These are phyloP conservation scores for Lagodon rhomboides DNA, from an alignment of 2,797 vertebrate species.

Conservation along the genomic window DNA sequence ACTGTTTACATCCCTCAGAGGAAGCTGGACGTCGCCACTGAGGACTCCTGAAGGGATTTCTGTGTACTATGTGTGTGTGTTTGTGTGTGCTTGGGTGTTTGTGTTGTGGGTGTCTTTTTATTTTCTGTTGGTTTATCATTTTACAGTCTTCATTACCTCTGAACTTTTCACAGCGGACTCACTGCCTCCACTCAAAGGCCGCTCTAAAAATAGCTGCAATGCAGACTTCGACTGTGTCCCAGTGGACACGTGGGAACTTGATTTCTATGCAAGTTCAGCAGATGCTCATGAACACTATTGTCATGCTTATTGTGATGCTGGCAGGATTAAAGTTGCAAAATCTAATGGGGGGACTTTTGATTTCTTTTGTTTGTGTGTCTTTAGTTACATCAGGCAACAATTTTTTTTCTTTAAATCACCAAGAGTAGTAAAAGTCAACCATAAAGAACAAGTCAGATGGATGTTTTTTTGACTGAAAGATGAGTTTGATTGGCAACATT, in stretches of 20 bases:
- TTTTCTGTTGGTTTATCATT: slow-evolving; percentile 16
- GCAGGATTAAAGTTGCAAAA: not conserved
- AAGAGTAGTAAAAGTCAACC: slow-evolving; percentile 35
- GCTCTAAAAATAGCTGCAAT: slow-evolving; percentile 47
- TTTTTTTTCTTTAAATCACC: slow-evolving; percentile 6
- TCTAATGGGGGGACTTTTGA: not conserved
- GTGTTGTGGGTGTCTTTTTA: not conserved
- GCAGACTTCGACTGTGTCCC: slow-evolving; percentile 27
- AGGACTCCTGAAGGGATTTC: slow-evolving; percentile 76
- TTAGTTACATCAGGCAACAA: slow-evolving; percentile 7
- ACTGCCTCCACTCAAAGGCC: slow-evolving; percentile 10
- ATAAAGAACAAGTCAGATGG: slow-evolving; percentile 11
- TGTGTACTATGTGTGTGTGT: not conserved
- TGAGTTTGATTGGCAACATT: slow-evolving; percentile 36
- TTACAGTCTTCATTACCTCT: slow-evolving; percentile 48
- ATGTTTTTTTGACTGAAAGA: slow-evolving; percentile 37
- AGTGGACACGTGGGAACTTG: not conserved
- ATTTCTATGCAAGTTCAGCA: slow-evolving; percentile 20
- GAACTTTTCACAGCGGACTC: slow-evolving; percentile 43
- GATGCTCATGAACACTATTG: slow-evolving; percentile 42
- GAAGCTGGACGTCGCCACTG: slow-evolving; percentile 90
- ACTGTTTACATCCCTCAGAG: slow-evolving; percentile 89
- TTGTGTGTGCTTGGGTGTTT: slow-evolving; percentile 1
- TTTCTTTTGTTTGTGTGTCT: not conserved
- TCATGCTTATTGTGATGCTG: slow-evolving; percentile 1